Evolutionary conservation across 2,888 invertebrate species (phyloP).

Genomic region (Netelia melanura): DNA sequence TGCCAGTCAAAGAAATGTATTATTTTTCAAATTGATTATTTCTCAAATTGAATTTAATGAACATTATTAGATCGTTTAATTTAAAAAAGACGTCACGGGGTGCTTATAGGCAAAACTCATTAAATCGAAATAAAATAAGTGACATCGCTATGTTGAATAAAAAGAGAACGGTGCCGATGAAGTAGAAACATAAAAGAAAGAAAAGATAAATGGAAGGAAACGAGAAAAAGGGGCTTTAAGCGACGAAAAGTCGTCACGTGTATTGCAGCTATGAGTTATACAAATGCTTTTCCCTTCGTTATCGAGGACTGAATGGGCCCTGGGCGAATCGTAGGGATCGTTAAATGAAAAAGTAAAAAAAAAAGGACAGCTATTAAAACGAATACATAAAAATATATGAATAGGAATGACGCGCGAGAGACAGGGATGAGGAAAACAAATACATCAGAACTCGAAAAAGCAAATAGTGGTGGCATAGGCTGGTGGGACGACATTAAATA

Average conservation of each 20-base stretch:
- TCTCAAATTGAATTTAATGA: background rate
- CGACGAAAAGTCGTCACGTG: slow-evolving; percentile 66
- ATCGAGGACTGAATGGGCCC: slow-evolving; percentile 43
- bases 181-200: slow-evolving; percentile 44
- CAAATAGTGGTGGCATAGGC: slow-evolving; percentile 47
- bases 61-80: background rate
- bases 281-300: slow-evolving; percentile 75
- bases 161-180: slow-evolving; percentile 68
- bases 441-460: slow-evolving; percentile 48
- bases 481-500: slow-evolving; percentile 49
- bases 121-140: too few relatives aligned
- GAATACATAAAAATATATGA: slow-evolving; percentile 30
- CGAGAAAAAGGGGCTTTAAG: slow-evolving; percentile 23
- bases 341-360: slow-evolving; percentile 22
- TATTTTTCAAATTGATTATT: background rate
- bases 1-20: background rate
- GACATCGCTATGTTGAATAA: background rate
- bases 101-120: too few relatives aligned
- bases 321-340: slow-evolving; percentile 19
- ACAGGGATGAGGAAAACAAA: slow-evolving; percentile 39
- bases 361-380: slow-evolving; percentile 48
- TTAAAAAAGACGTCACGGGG: background rate
- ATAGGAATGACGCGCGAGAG: slow-evolving; percentile 16
- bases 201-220: slow-evolving; percentile 12
- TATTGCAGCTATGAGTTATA: slow-evolving; percentile 76